These are phyloP conservation scores for Diprion similis DNA, from an alignment of 1,140 invertebrate genomes.

Conservation along the genomic window DNA sequence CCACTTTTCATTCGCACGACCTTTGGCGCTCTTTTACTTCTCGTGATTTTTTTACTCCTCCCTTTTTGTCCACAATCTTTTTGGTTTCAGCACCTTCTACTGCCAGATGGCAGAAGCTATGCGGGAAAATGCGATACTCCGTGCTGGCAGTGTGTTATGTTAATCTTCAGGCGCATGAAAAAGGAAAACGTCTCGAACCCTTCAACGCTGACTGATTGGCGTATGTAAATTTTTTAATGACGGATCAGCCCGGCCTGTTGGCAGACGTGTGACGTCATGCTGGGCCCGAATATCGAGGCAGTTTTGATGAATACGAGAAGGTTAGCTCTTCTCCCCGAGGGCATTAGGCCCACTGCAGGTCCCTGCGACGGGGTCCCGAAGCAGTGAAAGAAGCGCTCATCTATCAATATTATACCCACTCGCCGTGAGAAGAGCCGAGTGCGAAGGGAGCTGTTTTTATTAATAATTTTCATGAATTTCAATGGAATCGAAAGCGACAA, in stretches of 20 bases:
- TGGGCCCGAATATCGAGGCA: conserved; percentile 44
- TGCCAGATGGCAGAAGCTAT: too few relatives aligned
- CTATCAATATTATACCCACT: conserved; percentile 50
- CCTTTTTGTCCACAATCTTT: too few relatives aligned
- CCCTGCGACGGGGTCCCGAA: conserved; percentile 19
- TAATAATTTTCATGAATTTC: conserved; percentile 3
- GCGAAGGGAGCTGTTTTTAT: conserved; percentile 1
- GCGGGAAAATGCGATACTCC: too few relatives aligned
- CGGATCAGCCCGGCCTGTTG: conserved; percentile 40
- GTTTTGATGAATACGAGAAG: conserved; percentile 49
- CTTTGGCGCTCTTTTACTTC: too few relatives aligned
- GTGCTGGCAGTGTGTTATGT: conserved; percentile 31
- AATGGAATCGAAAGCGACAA: background rate
- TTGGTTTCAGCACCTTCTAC: too few relatives aligned
- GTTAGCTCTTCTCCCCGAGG: conserved; percentile 23
- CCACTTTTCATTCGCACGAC: too few relatives aligned
- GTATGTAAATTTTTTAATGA: conserved; percentile 54
- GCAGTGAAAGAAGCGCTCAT: conserved; percentile 34
- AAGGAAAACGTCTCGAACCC: conserved; percentile 26
- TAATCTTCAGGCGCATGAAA: conserved; percentile 30
- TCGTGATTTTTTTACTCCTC: too few relatives aligned
- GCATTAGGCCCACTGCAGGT: conserved; percentile 9
- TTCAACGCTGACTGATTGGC: conserved; percentile 44
- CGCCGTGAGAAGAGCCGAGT: conserved; percentile 35
- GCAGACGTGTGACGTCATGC: conserved; percentile 46